These are phyloP conservation scores for Beroe ovata DNA, from an alignment of 37 sponge, comb jelly and placozoan genomes.

Conservation along the genomic window DNA sequence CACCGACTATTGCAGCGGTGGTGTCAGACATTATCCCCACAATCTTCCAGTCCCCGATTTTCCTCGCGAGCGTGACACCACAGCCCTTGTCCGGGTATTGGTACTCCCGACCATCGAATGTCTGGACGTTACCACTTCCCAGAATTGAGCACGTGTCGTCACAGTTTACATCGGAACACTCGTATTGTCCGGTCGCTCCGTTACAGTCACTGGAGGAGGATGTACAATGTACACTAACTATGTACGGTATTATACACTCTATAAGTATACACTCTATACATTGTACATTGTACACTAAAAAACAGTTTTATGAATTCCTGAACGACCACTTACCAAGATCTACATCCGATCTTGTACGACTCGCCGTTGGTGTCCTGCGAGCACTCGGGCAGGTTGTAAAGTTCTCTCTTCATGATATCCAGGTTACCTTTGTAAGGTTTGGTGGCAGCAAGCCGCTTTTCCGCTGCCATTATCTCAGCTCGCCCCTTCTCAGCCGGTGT, in stretches of 20 bases:
- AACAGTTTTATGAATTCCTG: too few relatives aligned
- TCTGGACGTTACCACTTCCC: constrained; percentile 36
- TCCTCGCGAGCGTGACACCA: neutral
- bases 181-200: neutral
- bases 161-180: constrained; percentile 15
- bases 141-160: constrained; percentile 8
- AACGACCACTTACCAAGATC: constrained; percentile 40
- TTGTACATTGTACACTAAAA: too few relatives aligned
- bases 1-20: neutral
- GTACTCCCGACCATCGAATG: constrained; percentile 18
- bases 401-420: neutral
- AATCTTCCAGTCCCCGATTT: neutral
- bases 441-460: neutral
- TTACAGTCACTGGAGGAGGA: constrained; percentile 28
- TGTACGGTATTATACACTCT: too few relatives aligned
- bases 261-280: too few relatives aligned
- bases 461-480: constrained; percentile 30
- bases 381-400: constrained; percentile 11
- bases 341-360: neutral
- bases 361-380: neutral
- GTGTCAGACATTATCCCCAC: neutral
- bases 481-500: neutral
- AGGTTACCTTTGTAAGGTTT: neutral
- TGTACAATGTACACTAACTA: too few relatives aligned
- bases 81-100: constrained; percentile 17